A percentile compares a stretch with the other conserved stretches of the same genome.
These are phyloP conservation scores for Eupithecia subumbrata DNA, from an alignment of 2,888 invertebrate species.

Conservation along the genomic window DNA sequence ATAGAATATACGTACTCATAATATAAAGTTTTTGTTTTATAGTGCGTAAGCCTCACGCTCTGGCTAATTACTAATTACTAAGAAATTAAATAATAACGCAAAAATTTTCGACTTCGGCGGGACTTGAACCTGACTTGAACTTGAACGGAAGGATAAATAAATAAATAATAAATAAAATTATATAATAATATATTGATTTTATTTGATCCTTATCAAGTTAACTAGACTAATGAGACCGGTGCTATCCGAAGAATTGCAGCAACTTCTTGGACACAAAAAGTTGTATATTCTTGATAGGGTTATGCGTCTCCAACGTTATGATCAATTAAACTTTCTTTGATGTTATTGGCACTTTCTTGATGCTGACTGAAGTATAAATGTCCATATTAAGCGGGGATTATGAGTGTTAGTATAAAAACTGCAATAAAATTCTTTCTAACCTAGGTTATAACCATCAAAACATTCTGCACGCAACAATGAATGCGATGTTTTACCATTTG, in stretches of 20 bases:
- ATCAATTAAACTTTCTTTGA: constrained; percentile 10
- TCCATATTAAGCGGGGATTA: background rate
- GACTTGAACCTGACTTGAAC: too few relatives aligned
- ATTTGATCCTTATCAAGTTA: background rate
- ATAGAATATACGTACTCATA: too few relatives aligned
- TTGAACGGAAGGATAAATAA: too few relatives aligned
- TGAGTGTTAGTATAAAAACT: constrained; percentile 5
- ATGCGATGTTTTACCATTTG: constrained; percentile 22
- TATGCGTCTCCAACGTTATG: background rate
- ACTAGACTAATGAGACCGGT: background rate
- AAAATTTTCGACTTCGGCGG: too few relatives aligned
- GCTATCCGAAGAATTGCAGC: background rate
- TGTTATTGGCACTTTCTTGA: constrained; percentile 6
- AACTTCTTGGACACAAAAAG: background rate
- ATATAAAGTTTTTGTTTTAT: too few relatives aligned
- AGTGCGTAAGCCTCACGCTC: too few relatives aligned
- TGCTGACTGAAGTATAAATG: background rate
- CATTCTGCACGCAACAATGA: constrained; percentile 22
- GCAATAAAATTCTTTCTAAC: constrained; percentile 6
- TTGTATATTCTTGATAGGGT: background rate
- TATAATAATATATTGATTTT: constrained; percentile 5
- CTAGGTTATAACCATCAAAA: constrained; percentile 7
- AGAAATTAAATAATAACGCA: too few relatives aligned
- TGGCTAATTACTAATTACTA: too few relatives aligned
- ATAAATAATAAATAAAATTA: too few relatives aligned